Percentiles rank a stretch among this genome's conserved stretches.
These are phyloP conservation scores for Crenuchus spilurus DNA, from an alignment of 2,797 vertebrate genomes.

Conservation along the genomic window DNA sequence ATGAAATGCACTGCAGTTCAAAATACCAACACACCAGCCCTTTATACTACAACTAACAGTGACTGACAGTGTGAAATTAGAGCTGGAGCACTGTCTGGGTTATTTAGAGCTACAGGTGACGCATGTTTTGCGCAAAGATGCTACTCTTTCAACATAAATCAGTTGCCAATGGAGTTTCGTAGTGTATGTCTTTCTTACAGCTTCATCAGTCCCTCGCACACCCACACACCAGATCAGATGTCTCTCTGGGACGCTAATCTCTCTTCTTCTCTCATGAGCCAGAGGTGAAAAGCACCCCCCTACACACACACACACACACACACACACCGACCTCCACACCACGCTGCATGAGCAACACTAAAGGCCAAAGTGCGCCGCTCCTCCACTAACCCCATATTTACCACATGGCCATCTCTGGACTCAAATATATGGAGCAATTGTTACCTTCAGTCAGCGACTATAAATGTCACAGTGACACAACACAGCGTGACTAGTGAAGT, in stretches of 20 bases:
- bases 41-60: neutral
- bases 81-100: conserved; percentile 20
- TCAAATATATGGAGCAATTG: neutral
- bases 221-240: conserved; percentile 72
- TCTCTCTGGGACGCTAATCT: conserved; percentile 63
- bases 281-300: conserved; percentile 65
- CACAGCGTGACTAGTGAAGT: neutral
- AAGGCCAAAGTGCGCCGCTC: conserved; percentile 18
- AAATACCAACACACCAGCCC: conserved; percentile 15
- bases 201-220: conserved; percentile 60
- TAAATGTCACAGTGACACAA: neutral
- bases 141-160: no score
- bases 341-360: conserved; percentile 8
- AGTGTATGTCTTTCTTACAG: conserved; percentile 79
- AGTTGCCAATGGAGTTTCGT: no score
- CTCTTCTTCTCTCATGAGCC: conserved; percentile 57
- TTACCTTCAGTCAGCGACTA: conserved; percentile 5
- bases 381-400: neutral
- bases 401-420: neutral
- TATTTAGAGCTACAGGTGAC: conserved; percentile 62
- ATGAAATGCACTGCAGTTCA: conserved; percentile 8
- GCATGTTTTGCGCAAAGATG: conserved; percentile 43
- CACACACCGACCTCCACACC: neutral
- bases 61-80: conserved; percentile 20
- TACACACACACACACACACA: neutral